Base-by-base conservation (phyloP, 2,797 vertebrate genomes). In the Crypturellus tataupa region DNA sequence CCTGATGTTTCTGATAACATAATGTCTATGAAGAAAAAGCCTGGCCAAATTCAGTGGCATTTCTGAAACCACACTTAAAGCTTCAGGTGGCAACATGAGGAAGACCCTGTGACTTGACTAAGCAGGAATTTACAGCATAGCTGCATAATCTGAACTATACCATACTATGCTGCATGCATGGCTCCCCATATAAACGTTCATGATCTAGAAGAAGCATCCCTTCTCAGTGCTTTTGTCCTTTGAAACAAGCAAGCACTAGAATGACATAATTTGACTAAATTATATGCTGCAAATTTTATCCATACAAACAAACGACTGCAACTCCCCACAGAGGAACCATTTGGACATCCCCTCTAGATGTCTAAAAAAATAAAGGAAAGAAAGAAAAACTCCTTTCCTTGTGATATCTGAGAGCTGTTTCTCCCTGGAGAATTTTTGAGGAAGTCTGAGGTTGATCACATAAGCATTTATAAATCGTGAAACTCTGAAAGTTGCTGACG, bases 391-490 rank as follows among this genome's bases (percentile, higher is more conserved):
- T 56, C 37, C 59, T 93, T 72, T 92, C 18, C 46, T 77, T 92
- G 18, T 82, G 42, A 83, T 93, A 49, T 94, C 11, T 86, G 60
- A 84, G 62, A 90, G 44, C 63, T 73, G 33, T 88, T 94, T 87
- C 60, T 23, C 55, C 58, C 46, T 80, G 55, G 60, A 96, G 80
- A 82, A 82, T 88, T 96, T 94, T 78, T 96, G 94, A 93, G 91
- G 95, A 96, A 97, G 96, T 96, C 35, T 69, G 1, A 93, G 40
- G 83, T 25, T 1, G 0, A 68, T 88, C 65, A 31, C 24, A 84
- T 53, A 87, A 85, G 21, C 78, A 25, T 86, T 94, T 96, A 91
- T 86, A 87, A 94, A 95, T 96, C 58, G 65, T 46, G 94, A 95
- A 96, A 95, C 94, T 95, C 23, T 31, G 40, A 93, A 93, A 96